Evolutionary conservation across 2,888 invertebrate species (phyloP), one percentile per base, ranked within the genome.

Genomic region (Steromphala cineraria): DNA sequence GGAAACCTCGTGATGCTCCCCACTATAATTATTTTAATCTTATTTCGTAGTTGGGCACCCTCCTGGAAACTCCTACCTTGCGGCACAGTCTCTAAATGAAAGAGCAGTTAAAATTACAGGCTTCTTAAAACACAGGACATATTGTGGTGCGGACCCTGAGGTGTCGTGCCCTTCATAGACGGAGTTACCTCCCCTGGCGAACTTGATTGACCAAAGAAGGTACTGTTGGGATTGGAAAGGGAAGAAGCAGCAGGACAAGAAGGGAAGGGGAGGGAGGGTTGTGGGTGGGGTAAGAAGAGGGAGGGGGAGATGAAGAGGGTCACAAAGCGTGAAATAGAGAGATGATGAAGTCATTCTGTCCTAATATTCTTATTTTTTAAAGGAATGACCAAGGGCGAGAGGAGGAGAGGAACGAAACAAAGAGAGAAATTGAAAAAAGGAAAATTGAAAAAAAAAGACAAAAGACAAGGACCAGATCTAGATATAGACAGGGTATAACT

Each of bases 1-100:
- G 75, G 53, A 75, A 17, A 53, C 31, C 75, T 15, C 36, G 36
- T 28, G 28, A 56, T 62, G 31, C 36, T 71, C 71, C 36, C 36
- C 31, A n/a, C 62, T 40, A 53, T 75, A 75, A 75, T 75, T 75
- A 75, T 24, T 75, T 75, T 53, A 75, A 75, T 75, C 75, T 28
- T 24, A 31, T 75, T 75, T 75, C 53, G 19, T 53, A 75, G 52
- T 15, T 75, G 52, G 31, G 75, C n/a, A 52, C 52, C 53, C 31
- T 53, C 52, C 21, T 75, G 53, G 75, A 75, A 52, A 28, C 19
- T 15, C 52, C 52, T 75, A 5, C 15, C 75, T 24, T 8, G 24
- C 17, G 75, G 21, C 24, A 21, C n/a, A 31, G 31, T 19, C 19
- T 75, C 31, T 15, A 53, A 52, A 52, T 75, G 75, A 53, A 75